Evolutionary conservation across 1,140 invertebrate species (phyloP).

Genomic region (Phthorimaea operculella): DNA sequence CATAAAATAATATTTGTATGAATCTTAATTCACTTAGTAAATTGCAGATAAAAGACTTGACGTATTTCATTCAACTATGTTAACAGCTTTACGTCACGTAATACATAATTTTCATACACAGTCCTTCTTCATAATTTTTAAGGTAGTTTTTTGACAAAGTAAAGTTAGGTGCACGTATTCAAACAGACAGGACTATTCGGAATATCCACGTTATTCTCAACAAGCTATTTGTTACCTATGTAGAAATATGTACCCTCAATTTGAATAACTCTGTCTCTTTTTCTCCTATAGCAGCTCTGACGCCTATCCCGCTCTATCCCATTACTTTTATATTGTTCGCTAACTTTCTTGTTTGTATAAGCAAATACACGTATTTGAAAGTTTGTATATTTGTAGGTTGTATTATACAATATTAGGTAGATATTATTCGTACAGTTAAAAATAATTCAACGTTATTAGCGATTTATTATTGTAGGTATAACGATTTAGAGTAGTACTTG

Average conservation of each 20-base stretch:
- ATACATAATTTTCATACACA: too few relatives aligned
- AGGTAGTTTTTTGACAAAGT: too few relatives aligned
- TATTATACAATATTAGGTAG: conserved; percentile 53
- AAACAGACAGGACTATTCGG: conserved; percentile 7
- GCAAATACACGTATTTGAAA: conserved; percentile 67
- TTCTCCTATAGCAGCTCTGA: conserved; percentile 21
- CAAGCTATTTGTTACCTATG: conserved; percentile 65
- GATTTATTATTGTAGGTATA: background rate
- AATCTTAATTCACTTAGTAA: too few relatives aligned
- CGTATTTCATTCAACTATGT: too few relatives aligned
- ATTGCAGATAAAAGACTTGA: too few relatives aligned
- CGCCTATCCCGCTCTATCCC: conserved; percentile 48
- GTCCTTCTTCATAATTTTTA: too few relatives aligned
- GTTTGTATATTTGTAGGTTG: conserved; percentile 66
- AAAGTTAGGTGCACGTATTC: too few relatives aligned
- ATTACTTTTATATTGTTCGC: conserved; percentile 68
- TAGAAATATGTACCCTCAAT: conserved; percentile 67
- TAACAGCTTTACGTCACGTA: too few relatives aligned
- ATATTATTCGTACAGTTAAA: conserved; percentile 28
- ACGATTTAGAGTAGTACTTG: background rate
- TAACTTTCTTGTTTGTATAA: conserved; percentile 68
- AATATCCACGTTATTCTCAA: conserved; percentile 55
- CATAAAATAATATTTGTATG: too few relatives aligned
- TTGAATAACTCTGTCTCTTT: conserved; percentile 58
- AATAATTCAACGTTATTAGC: conserved; percentile 20